Percentiles rank a stretch among this genome's conserved stretches.
Evolutionary conservation across 2,113 vertebrate genomes (phyloP).

Genomic region (Serinus canaria): DNA sequence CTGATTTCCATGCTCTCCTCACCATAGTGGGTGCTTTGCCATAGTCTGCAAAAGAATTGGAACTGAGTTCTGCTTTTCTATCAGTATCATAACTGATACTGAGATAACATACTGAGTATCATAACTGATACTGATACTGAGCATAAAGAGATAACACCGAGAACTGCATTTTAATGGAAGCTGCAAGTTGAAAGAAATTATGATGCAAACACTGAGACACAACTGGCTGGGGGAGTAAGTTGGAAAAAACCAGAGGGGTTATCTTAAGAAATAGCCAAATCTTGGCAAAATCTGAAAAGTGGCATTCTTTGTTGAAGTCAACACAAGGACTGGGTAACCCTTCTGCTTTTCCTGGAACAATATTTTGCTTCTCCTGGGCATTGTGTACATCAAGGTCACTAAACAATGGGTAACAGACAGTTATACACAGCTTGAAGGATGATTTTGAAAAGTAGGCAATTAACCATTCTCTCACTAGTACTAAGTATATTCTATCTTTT

Average conservation of each 20-base stretch:
- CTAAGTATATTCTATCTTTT: not conserved
- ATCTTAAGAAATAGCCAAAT: not conserved
- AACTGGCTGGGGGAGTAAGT: not conserved
- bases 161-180: not conserved
- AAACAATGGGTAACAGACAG: not conserved
- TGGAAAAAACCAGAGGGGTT: not conserved
- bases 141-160: not conserved
- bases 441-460: not conserved
- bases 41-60: not conserved
- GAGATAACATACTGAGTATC: too few relatives aligned
- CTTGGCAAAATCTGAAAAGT: not conserved
- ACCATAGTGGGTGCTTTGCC: not conserved
- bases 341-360: not conserved
- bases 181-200: not conserved
- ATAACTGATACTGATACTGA: not conserved
- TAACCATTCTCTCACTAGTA: not conserved
- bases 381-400: accelerated
- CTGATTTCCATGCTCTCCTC: not conserved
- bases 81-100: not conserved
- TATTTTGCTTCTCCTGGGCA: not conserved
- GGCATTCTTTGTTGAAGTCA: not conserved
- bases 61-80: not conserved
- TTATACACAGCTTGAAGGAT: not conserved
- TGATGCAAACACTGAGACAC: not conserved
- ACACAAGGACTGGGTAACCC: not conserved